A percentile compares a stretch with the other conserved stretches of the same genome.
phyloP scores from a whole-genome alignment of 2,888 invertebrate genomes.

The Dynastes tityus region DNA sequence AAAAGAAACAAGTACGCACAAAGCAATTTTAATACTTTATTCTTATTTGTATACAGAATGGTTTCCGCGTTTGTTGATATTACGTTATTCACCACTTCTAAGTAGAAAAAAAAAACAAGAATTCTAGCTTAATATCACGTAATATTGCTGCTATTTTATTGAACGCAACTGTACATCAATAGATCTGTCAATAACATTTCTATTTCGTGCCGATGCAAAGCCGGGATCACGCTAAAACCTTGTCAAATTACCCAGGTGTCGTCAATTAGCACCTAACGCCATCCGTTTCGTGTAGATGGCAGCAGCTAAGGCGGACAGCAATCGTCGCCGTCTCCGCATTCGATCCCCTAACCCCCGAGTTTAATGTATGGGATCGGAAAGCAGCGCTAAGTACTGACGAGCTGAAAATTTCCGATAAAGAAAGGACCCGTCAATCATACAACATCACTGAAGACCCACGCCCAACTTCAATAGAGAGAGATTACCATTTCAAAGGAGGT shows the following conservation, averaged over 20 bases:
- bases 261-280: slow-evolving; percentile 64
- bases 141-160: too few species aligned
- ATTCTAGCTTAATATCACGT: too few species aligned
- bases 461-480: slow-evolving; percentile 55
- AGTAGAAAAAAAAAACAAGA: too few species aligned
- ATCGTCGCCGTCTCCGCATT: background rate
- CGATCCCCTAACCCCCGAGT: background rate
- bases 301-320: slow-evolving; percentile 17
- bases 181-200: too few species aligned
- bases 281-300: slow-evolving; percentile 32
- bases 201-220: too few species aligned
- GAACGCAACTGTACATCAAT: too few species aligned
- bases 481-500: slow-evolving; percentile 68
- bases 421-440: slow-evolving; percentile 67
- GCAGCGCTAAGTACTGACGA: slow-evolving; percentile 8
- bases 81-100: too few species aligned
- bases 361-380: background rate
- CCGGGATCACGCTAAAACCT: slow-evolving; percentile 9
- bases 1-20: too few species aligned
- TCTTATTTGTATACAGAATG: too few species aligned
- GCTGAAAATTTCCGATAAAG: slow-evolving; percentile 55
- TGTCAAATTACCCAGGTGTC: slow-evolving; percentile 56
- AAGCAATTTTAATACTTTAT: too few species aligned
- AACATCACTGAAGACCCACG: slow-evolving; percentile 37
- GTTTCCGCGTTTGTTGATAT: too few species aligned